These are phyloP conservation scores for Rostratula benghalensis DNA, from an alignment of 2,113 vertebrate genomes.

Conservation along the genomic window DNA sequence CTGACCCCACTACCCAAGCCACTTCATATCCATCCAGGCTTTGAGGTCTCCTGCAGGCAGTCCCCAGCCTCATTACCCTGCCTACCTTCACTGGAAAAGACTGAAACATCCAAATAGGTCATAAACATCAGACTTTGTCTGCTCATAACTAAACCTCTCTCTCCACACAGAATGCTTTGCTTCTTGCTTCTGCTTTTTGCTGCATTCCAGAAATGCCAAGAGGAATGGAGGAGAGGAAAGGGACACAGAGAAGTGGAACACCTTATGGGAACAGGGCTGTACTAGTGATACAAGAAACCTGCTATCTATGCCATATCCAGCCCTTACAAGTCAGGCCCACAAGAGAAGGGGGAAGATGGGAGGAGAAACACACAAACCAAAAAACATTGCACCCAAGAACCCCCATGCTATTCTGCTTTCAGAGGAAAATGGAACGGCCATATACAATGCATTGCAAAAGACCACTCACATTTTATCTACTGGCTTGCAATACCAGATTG, in stretches of 20 bases:
- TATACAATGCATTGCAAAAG: accelerated
- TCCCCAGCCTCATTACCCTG: not conserved
- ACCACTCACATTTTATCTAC: not conserved
- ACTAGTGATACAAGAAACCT: not conserved
- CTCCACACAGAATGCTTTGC: not conserved
- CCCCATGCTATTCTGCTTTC: not conserved
- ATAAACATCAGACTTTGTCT: not conserved
- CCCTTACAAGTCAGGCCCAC: not conserved
- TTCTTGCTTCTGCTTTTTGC: not conserved
- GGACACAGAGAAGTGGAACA: not conserved
- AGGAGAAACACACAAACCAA: not conserved
- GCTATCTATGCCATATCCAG: not conserved
- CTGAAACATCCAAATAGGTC: not conserved
- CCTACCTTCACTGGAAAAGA: not conserved
- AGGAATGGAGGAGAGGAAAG: not conserved
- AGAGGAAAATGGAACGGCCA: not conserved
- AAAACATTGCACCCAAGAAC: accelerated
- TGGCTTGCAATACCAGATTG: not conserved
- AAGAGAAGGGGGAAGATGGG: accelerated
- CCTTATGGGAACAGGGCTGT: not conserved
- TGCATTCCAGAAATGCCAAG: not conserved
- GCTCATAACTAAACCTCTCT: not conserved
- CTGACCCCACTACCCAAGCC: not conserved
- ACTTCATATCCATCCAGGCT: not conserved
- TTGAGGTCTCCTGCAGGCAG: not conserved